Evolutionary conservation across 1,140 invertebrate genomes (phyloP).

Genomic region (Hypsibius dujardini): DNA sequence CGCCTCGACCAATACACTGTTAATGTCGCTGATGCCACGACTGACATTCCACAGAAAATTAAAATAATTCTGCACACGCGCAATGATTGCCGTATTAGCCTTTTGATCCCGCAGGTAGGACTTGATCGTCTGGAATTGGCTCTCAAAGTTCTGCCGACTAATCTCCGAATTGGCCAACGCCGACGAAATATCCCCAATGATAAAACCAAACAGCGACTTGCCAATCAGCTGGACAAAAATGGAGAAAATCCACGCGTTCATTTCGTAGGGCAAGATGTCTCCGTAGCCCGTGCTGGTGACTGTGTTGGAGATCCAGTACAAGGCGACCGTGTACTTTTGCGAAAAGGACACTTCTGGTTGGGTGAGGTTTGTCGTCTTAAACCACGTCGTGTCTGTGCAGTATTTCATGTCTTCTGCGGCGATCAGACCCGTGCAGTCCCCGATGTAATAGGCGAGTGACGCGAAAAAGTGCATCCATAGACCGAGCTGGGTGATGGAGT

Average conservation of each 20-base stretch:
- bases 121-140: conserved; percentile 5
- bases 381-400: not conserved
- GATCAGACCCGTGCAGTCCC: not conserved
- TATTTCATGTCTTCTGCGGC: not conserved
- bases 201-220: not conserved
- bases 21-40: not conserved
- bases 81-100: not conserved
- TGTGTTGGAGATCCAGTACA: conserved; percentile 21
- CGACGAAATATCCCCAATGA: conserved; percentile 5
- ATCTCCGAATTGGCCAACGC: not conserved
- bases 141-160: conserved; percentile 4
- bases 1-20: not conserved
- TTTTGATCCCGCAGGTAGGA: not conserved
- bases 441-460: not conserved
- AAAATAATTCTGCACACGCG: not conserved
- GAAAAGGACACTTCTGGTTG: not conserved
- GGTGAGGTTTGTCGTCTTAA: not conserved
- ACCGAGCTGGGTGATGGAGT: not conserved
- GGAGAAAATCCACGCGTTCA: not conserved
- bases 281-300: conserved; percentile 23
- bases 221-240: not conserved
- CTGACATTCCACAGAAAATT: not conserved
- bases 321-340: conserved; percentile 18
- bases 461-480: not conserved
- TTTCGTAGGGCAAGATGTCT: conserved; percentile 16